Evolutionary conservation across 2,113 vertebrate species (phyloP), one percentile per base, ranked within the genome.

Genomic region (Hiodon alosoides): DNA sequence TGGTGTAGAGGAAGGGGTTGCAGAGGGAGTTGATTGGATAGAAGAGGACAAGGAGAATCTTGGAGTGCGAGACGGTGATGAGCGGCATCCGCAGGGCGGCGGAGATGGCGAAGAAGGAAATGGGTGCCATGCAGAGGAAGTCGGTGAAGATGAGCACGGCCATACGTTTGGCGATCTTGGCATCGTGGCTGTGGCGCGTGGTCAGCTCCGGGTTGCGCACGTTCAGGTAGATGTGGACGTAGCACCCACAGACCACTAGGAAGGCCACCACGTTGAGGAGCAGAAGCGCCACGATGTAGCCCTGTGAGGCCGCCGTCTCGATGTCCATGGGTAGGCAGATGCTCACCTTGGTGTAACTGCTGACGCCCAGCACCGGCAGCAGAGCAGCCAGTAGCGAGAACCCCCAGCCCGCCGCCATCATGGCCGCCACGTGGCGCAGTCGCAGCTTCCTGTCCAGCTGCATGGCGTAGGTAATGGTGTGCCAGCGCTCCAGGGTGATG

Each of bases 301-400:
- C 86, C 84, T 96, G 95, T 0, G 95, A 91, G 64, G 87, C 69
- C 6, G 87, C 77, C 0, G 86, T 90, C 84, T 96, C 93, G 0
- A 96, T 94, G 77, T 96, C 95, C 96, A 97, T 95, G n/a, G 95
- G 96, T 68, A 98, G 86, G 59, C 95, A 98, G 75, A 97, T 97
- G 86, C 95, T 96, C 82, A 98, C 95, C 81, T 96, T 96, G 86
- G 89, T 92, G 87, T 97, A 96, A 60, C 85, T 96, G 88, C 95
- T 98, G 80, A 98, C 89, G 1, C 96, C 94, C 2, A 95, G 13
- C 2, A 98, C 89, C 1, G 96, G 96, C 82, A 98, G 83, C 55
- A 83, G n/a, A 0, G 94, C 94, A 0, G 94, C 90, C 4, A 94
- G 67, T 2, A 93, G 68, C 51, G 95, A 93, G 80, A 96, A 93